Evolutionary conservation across 2,797 vertebrate genomes (phyloP).

Genomic region (Neoniphon sammara): DNA sequence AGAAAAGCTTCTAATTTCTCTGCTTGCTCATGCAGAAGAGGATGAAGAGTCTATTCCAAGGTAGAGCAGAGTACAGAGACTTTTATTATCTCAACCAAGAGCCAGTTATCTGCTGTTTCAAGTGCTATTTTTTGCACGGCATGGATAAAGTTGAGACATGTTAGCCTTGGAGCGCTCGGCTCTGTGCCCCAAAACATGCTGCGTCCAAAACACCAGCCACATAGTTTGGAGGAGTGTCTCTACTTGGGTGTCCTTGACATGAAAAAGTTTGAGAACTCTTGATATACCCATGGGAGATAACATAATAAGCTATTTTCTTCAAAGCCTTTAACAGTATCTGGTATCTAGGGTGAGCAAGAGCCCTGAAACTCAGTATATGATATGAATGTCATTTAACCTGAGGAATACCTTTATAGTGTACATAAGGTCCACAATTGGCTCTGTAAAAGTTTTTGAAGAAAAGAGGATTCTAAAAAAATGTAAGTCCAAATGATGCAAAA

Average conservation of each 20-base stretch:
- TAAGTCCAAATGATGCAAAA: conserved; percentile 36
- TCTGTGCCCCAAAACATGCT: not conserved
- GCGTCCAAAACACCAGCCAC: conserved; percentile 1
- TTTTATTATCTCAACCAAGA: no score
- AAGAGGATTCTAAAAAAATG: not conserved
- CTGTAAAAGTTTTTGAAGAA: conserved; percentile 30
- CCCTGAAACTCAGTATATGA: conserved; percentile 7
- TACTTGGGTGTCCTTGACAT: conserved; percentile 3
- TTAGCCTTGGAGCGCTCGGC: no score
- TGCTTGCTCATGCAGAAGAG: no score
- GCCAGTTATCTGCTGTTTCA: no score
- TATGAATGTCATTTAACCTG: conserved; percentile 38
- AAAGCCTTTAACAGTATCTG: conserved; percentile 22
- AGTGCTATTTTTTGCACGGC: no score
- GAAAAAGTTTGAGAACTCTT: conserved; percentile 12
- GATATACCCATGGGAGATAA: conserved; percentile 9
- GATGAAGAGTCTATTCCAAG: no score
- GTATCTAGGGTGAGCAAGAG: conserved; percentile 25
- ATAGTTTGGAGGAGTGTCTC: conserved; percentile 20
- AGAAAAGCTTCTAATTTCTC: no score
- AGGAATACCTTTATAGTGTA: not conserved
- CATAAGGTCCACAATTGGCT: not conserved
- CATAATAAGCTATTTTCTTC: conserved; percentile 22
- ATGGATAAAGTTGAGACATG: no score
- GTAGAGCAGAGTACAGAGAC: no score